A percentile compares a stretch with the other conserved stretches of the same genome.
Conservation (phyloP, 2,888 invertebrate species). For the Chymomyza fuscimana region DNA sequence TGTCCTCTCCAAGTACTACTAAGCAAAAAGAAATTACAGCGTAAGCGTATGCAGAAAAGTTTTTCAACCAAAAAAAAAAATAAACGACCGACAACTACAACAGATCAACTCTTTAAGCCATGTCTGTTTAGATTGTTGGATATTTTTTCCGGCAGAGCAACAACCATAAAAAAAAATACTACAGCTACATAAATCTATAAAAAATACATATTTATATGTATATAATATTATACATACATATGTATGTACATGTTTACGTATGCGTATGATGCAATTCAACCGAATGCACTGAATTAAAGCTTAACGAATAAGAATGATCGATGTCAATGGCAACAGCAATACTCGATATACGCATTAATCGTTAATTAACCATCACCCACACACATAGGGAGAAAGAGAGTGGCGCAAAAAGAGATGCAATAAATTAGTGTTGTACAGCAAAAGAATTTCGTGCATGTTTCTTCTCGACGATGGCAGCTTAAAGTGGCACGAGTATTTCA, state of each 20-base stretch:
- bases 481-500: background rate
- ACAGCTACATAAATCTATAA: slow-evolving; percentile 45
- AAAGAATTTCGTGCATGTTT: background rate
- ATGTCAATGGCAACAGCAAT: slow-evolving; percentile 15
- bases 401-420: slow-evolving; percentile 15
- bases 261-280: slow-evolving; percentile 29
- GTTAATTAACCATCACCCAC: background rate
- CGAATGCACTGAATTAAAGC: slow-evolving; percentile 19
- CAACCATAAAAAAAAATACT: background rate
- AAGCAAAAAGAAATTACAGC: slow-evolving; percentile 52
- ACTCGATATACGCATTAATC: slow-evolving; percentile 11
- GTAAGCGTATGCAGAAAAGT: slow-evolving; percentile 57
- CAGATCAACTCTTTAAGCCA: slow-evolving; percentile 25
- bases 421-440: background rate
- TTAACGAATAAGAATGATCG: background rate
- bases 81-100: background rate
- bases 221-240: background rate
- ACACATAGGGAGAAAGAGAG: slow-evolving; percentile 5
- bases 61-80: slow-evolving; percentile 37
- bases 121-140: slow-evolving; percentile 33
- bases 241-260: background rate
- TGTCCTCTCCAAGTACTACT: no score
- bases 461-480: background rate
- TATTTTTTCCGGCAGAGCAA: slow-evolving; percentile 48
- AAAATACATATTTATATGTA: slow-evolving; percentile 39